Base-by-base conservation (phyloP, 2,888 invertebrate genomes). In the Drosophila prolongata region DNA sequence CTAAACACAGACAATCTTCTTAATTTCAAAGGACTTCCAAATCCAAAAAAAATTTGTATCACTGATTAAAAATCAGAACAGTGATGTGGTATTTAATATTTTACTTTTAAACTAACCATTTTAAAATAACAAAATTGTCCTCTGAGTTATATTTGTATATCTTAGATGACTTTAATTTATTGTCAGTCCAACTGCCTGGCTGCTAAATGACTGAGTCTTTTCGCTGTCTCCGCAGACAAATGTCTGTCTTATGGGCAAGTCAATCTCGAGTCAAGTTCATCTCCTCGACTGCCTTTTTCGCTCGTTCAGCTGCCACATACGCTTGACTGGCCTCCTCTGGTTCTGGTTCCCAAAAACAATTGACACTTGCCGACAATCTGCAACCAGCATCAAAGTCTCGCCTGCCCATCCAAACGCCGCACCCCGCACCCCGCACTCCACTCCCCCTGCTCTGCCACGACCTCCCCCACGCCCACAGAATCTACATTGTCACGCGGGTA, bases 301-400 rank as follows among this genome's bases (percentile, higher is more conserved):
- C 54, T 67, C 30, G 19, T 27, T 44, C 35, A 24, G 38, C 38
- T 69, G 49, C 37, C 47, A 35, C 62, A 49, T 57, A 50, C 60
- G 73, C 52, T 46, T 54, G 37, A 44, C 54, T 76, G 62, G 67
- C 66, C 30, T 55, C 37, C 44, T 47, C 24, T 24, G 27, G 53
- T 24, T 49, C 8, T 30, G 30, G 8, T 30, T 30, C 30, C 75
- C 75, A 60, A 88, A 83, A 88, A 83, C 83, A 88, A 83, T 88
- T 88, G 88, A 83, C 88, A 82, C 86, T 83, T 80, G 88, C 78
- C 74, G 80, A 82, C 80, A 83, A 82, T 81, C 85, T 81, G 79
- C 78, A 64, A 76, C 76, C 83, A 79, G 76, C 86, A 79, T 80
- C 75, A 62, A 46, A n/a, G 47, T 47, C 40, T 35, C 14, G 46